Evolutionary conservation across 1,140 invertebrate genomes (phyloP).

Genomic region (Drosophila orena): DNA sequence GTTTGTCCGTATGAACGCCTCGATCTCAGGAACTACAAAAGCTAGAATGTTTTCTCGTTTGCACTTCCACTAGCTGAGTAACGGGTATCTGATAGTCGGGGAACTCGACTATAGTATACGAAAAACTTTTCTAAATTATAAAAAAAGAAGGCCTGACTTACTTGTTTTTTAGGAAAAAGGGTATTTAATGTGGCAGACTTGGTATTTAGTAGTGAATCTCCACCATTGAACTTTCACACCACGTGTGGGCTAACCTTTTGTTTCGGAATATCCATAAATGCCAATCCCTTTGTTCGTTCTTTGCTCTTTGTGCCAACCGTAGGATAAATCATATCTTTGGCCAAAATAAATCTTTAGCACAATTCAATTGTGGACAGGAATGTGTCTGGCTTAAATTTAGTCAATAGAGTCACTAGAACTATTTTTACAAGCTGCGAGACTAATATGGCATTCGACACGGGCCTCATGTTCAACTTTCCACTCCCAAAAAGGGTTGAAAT

Average conservation of each 20-base stretch:
- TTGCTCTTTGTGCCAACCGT: not conserved
- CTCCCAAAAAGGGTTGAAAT: not conserved
- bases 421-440: conserved; percentile 21
- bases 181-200: not conserved
- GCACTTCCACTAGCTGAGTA: no score
- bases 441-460: not conserved
- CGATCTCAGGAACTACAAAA: no score
- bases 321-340: conserved; percentile 17
- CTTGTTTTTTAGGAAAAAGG: not conserved
- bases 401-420: conserved; percentile 14
- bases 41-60: no score
- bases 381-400: conserved; percentile 19
- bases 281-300: conserved; percentile 26
- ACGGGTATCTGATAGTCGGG: no score
- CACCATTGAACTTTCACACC: conserved; percentile 29
- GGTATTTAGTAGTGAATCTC: not conserved
- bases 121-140: not conserved
- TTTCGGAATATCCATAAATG: not conserved
- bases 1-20: no score
- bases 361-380: conserved; percentile 8
- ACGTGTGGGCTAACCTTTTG: conserved; percentile 36
- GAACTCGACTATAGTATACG: not conserved
- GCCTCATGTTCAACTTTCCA: conserved; percentile 18
- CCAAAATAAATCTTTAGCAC: conserved; percentile 15
- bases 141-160: not conserved